Evolutionary conservation across 2,888 invertebrate genomes (phyloP).

Genomic region (Noctua pronuba): DNA sequence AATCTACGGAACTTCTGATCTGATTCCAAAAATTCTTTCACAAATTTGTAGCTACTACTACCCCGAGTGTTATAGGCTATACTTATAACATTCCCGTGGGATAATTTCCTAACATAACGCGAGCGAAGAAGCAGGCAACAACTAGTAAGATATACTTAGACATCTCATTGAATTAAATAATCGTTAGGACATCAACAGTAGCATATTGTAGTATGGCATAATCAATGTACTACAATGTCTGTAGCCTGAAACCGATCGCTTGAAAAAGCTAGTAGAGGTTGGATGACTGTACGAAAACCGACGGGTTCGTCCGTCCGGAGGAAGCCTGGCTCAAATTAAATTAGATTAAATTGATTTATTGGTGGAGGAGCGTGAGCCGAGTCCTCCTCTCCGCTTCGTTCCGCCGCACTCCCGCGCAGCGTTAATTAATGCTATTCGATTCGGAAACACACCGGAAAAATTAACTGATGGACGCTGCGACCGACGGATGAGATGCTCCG

Average conservation of each 20-base stretch:
- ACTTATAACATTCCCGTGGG: not conserved
- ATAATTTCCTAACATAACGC: not conserved
- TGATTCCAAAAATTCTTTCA: not conserved
- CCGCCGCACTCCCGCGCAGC: slow-evolving; percentile 74
- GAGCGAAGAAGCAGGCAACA: not conserved
- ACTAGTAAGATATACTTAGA: not conserved
- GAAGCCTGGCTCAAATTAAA: slow-evolving; percentile 88
- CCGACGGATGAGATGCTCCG: slow-evolving; percentile 53
- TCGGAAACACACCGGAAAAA: slow-evolving; percentile 85
- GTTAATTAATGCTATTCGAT: slow-evolving; percentile 88
- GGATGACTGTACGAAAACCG: slow-evolving; percentile 82
- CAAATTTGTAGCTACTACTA: not conserved
- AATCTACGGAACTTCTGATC: not conserved
- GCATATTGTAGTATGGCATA: not conserved
- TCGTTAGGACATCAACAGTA: not conserved
- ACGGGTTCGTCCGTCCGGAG: slow-evolving; percentile 75
- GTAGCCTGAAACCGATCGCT: slow-evolving; percentile 30
- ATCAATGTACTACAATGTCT: not conserved
- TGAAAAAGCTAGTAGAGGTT: slow-evolving; percentile 65
- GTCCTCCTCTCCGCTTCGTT: slow-evolving; percentile 77
- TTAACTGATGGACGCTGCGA: slow-evolving; percentile 66
- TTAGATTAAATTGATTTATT: slow-evolving; percentile 90
- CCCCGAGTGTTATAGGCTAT: not conserved
- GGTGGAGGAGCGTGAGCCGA: slow-evolving; percentile 81
- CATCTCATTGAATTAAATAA: not conserved